phyloP scores from a whole-genome alignment of 23 tunicate genomes.

The Aplidium turbinatum region DNA sequence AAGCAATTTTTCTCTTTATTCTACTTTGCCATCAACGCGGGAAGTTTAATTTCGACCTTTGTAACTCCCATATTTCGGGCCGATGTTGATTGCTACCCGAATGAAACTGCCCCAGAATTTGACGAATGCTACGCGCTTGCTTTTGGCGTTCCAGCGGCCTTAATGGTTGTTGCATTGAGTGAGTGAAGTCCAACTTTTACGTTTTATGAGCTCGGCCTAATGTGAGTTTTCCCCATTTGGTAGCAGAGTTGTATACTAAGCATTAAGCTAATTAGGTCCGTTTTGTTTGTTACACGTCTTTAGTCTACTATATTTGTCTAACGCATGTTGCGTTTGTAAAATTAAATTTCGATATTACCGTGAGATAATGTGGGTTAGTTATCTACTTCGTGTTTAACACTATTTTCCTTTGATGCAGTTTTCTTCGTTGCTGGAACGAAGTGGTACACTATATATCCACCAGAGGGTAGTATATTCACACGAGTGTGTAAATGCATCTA shows the following conservation, averaged over 20 bases:
- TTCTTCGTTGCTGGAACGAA: slow-evolving; percentile 77
- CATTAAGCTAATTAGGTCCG: too few relatives aligned
- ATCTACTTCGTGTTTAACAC: background rate
- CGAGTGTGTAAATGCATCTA: slow-evolving; percentile 76
- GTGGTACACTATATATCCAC: slow-evolving; percentile 86
- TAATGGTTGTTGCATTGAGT: slow-evolving; percentile 94
- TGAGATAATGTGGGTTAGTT: background rate
- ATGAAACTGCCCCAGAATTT: slow-evolving; percentile 54
- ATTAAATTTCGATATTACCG: too few relatives aligned
- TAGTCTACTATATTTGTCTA: too few relatives aligned
- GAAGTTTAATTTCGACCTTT: slow-evolving; percentile 86
- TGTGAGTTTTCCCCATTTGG: too few relatives aligned
- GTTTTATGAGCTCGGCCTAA: too few relatives aligned
- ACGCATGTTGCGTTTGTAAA: too few relatives aligned
- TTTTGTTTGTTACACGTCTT: too few relatives aligned
- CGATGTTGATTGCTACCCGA: slow-evolving; percentile 84
- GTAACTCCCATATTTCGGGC: slow-evolving; percentile 94
- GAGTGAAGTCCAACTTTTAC: too few relatives aligned
- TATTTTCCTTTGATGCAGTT: slow-evolving; percentile 28
- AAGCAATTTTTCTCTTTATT: slow-evolving; percentile 95
- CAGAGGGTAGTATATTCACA: slow-evolving; percentile 79
- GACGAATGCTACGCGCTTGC: slow-evolving; percentile 96
- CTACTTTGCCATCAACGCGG: slow-evolving; percentile 99
- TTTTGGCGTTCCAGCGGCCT: slow-evolving; percentile 90
- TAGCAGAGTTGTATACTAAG: too few relatives aligned